A percentile compares a stretch with the other conserved stretches of the same genome.
Evolutionary conservation across 2,888 invertebrate genomes (phyloP).

Genomic region (Drosophila demipolita): DNA sequence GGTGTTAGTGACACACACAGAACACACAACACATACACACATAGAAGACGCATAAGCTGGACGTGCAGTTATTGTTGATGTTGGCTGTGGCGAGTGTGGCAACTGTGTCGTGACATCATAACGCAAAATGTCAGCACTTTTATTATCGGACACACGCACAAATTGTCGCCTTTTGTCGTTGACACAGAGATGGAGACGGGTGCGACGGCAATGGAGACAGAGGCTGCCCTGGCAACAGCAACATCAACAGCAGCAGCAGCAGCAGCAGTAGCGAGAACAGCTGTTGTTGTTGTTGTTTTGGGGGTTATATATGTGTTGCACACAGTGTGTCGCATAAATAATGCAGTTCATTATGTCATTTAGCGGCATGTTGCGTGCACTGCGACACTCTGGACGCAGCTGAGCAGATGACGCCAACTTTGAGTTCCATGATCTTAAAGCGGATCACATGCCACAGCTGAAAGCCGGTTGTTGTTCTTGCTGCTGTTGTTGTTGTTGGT

Average conservation of each 20-base stretch:
- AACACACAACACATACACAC: constrained; percentile 1
- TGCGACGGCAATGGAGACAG: neutral
- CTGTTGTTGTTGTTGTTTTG: constrained; percentile 31
- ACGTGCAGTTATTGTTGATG: constrained; percentile 21
- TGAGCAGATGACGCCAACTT: constrained; percentile 54
- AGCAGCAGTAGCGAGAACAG: constrained; percentile 23
- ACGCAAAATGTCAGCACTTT: constrained; percentile 75
- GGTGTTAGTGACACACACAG: constrained; percentile 9
- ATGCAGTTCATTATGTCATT: constrained; percentile 81
- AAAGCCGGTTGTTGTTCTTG: constrained; percentile 38
- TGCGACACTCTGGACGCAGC: constrained; percentile 39
- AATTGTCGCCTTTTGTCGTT: constrained; percentile 61
- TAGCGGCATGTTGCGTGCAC: constrained; percentile 72
- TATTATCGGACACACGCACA: constrained; percentile 69
- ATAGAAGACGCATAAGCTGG: neutral
- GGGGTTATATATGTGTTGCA: constrained; percentile 27
- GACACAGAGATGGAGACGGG: constrained; percentile 9
- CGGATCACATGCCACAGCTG: constrained; percentile 62
- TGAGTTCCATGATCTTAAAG: constrained; percentile 56
- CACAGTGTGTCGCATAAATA: constrained; percentile 75
- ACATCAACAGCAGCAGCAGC: constrained; percentile 24
- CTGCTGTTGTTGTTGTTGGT: constrained; percentile 33
- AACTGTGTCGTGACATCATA: constrained; percentile 71
- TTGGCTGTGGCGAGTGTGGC: constrained; percentile 12
- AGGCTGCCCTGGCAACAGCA: constrained; percentile 35